Evolutionary conservation across 2,113 vertebrate genomes (phyloP).

Genomic region (Riparia riparia): DNA sequence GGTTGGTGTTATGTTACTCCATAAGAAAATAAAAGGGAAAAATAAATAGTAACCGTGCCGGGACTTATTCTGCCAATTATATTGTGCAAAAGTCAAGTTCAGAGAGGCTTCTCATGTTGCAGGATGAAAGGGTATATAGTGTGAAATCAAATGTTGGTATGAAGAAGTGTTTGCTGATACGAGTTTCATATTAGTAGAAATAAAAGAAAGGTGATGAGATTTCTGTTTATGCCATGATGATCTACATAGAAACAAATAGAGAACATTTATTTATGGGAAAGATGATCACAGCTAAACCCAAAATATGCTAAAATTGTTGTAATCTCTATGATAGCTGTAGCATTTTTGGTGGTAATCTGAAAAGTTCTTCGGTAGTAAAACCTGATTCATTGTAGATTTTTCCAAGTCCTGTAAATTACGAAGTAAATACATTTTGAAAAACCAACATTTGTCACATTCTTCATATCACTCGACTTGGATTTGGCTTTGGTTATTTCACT

Average conservation of each 20-base stretch:
- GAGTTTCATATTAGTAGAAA: conserved; percentile 5
- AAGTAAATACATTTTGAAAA: not conserved
- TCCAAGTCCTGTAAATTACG: not conserved
- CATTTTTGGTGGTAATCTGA: conserved; percentile 58
- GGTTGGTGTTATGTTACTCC: conserved; percentile 51
- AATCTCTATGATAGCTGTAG: not conserved
- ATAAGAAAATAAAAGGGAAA: conserved; percentile 36
- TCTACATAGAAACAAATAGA: not conserved
- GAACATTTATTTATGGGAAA: not conserved
- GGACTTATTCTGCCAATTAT: not conserved
- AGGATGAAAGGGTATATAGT: not conserved
- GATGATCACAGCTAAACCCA: not conserved
- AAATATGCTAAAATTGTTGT: not conserved
- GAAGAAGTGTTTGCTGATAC: not conserved
- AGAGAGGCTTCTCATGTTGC: not conserved
- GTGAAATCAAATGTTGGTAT: conserved; percentile 6
- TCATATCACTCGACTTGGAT: not conserved
- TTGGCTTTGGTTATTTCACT: not conserved
- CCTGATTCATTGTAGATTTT: not conserved
- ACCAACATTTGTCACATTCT: not conserved
- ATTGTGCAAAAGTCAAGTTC: not conserved
- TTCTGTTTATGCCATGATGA: not conserved
- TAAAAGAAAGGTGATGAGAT: not conserved
- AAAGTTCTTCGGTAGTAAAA: conserved; percentile 40
- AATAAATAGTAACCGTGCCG: not conserved